Evolutionary conservation across 2,888 invertebrate genomes (phyloP), one percentile per base, ranked within the genome.

Genomic region (Sphecodes monilicornis): DNA sequence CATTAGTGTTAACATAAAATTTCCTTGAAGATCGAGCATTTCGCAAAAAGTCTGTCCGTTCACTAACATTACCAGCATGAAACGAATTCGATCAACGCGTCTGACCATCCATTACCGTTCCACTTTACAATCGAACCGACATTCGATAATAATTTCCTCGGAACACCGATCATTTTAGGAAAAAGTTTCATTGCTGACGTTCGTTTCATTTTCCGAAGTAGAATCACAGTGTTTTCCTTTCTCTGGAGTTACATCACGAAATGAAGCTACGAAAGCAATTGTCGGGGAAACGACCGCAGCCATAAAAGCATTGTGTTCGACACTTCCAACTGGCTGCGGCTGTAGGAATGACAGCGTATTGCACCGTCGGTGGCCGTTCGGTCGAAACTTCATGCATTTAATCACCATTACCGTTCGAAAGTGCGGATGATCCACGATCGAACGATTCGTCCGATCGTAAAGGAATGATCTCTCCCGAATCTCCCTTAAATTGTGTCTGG

Each of bases 381-480:
- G 16, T 16, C 60, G 16, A 60, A n/a, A 60, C 6, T 29, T 16
- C 29, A 60, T 60, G 32, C 64, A 32, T 64, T 64, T 32, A 64
- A 64, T 64, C 64, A 64, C 29, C 64, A 64, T 32, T 64, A 64
- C 64, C 64, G 22, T 64, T 64, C 32, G 64, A 64, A 29, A 10
- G 32, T 18, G 22, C 18, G 64, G 32, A 32, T 32, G 64, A 64
- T 64, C 64, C 29, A 64, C 64, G 32, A 64, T 64, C 64, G 32
- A 64, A 64, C 32, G 64, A 32, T 16, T 22, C 32, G 60, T 22
- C 3, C 32, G 64, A 29, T 64, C 64, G 64, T 64, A 64, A 64
- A 64, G 22, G 64, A 32, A 64, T 32, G 18, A 64, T 64, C 32
- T 22, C 8, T 32, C 6, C 32, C 3, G 29, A 64, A 64, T 22